Evolutionary conservation across 2,888 invertebrate genomes (phyloP), one percentile per base, ranked within the genome.

Genomic region (Lasioglossum zephyrum): DNA sequence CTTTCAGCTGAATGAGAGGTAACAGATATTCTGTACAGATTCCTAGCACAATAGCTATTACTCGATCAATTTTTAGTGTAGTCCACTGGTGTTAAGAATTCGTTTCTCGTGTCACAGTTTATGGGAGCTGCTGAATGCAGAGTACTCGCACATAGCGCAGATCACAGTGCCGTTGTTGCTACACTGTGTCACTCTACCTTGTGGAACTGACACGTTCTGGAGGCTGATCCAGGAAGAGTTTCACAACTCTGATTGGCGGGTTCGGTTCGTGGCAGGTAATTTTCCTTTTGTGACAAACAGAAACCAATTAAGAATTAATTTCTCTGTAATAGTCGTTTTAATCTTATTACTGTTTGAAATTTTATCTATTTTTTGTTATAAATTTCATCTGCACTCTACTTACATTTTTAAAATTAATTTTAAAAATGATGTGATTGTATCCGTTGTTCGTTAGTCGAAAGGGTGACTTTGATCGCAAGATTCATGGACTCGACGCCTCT

Each of bases 171-270:
- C 99, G 0, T 96, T 99, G 79, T 96, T 99, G 87, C 96, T 99
- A 83, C 99, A 99, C 95, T 99, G 99, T 94, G 97, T 99, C 86
- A 99, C 99, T 0, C 96, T 99, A 87, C 98, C 99, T 0, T 97
- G 98, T 82, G 99, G 99, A 3, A 98, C 98, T 0, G 99, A 99
- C 95, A 98, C 99, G 73, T 98, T 99, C 95, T 99, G 99, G 98
- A 97, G 97, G 88, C 97, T 99, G n/a, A 97, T 99, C 79, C 98
- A 99, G 93, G 98, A 98, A 92, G 98, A 98, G 94, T 99, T 99
- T 95, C 98, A 99, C 91, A 97, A 97, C 94, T 96, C 96, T 13
- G 98, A 99, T 95, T 98, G 99, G 97, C 97, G 97, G 88, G 96
- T 97, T 31, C 96, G 99, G 90, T 99, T 99, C 96, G 97, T 98